phyloP scores from a whole-genome alignment of 2,113 vertebrate species.

The Paracanthobrama guichenoti region DNA sequence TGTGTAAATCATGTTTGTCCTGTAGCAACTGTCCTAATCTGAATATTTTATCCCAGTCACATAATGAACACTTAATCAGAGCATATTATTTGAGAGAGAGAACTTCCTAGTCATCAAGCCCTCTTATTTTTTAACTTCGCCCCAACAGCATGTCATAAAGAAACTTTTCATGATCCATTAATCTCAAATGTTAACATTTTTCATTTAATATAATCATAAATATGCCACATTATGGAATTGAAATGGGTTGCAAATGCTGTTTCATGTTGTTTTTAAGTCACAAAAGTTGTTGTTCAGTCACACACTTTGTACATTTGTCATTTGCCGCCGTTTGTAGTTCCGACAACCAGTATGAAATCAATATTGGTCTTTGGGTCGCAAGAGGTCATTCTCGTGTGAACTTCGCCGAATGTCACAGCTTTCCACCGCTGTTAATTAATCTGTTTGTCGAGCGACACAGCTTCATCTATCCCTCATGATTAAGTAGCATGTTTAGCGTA shows the following conservation, averaged over 20 bases:
- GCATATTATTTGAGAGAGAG: background rate
- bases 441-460: slow-evolving; percentile 71
- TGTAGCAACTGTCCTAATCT: background rate
- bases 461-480: slow-evolving; percentile 72
- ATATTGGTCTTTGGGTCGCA: slow-evolving; percentile 9
- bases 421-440: slow-evolving; percentile 67
- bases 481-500: slow-evolving; percentile 66
- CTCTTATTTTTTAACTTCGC: no score
- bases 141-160: no score
- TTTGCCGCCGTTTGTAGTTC: background rate
- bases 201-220: background rate
- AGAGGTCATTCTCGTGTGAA: slow-evolving; percentile 67
- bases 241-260: background rate
- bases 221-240: background rate
- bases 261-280: background rate
- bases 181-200: no score
- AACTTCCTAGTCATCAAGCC: no score
- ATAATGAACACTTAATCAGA: no score
- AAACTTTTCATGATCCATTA: no score
- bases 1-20: background rate
- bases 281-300: background rate
- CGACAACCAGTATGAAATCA: slow-evolving; percentile 4
- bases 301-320: background rate
- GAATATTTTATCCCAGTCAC: background rate
- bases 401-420: slow-evolving; percentile 58